Evolutionary conservation across 1,140 invertebrate species (phyloP).

Genomic region (Drosophila biarmipes): DNA sequence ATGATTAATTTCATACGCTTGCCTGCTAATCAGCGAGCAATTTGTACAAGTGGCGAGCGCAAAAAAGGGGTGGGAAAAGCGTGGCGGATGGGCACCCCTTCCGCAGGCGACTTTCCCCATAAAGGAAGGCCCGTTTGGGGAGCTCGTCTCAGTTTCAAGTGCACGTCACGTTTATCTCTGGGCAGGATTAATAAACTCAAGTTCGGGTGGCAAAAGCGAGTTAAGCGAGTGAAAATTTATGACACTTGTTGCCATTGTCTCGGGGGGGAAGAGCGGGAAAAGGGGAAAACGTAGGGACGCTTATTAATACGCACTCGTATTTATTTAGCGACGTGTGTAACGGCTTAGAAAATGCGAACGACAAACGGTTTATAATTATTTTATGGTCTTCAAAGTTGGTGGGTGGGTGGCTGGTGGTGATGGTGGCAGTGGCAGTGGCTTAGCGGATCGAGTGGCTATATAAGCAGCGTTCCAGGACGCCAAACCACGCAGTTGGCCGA

Average conservation of each 20-base stretch:
- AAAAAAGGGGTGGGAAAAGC: slow-evolving; percentile 27
- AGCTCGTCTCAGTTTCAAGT: slow-evolving; percentile 60
- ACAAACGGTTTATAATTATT: slow-evolving; percentile 84
- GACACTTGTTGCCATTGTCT: slow-evolving; percentile 75
- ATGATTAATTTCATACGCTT: slow-evolving; percentile 83
- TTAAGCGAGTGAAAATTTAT: slow-evolving; percentile 73
- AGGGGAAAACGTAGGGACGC: slow-evolving; percentile 38
- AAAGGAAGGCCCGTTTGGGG: slow-evolving; percentile 33
- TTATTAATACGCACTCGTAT: slow-evolving; percentile 73
- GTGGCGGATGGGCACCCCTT: background rate
- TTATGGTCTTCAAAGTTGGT: slow-evolving; percentile 81
- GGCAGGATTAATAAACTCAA: slow-evolving; percentile 76
- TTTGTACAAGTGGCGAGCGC: slow-evolving; percentile 63
- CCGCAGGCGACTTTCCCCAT: background rate
- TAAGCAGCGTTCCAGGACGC: slow-evolving; percentile 34
- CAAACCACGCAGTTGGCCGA: slow-evolving; percentile 60
- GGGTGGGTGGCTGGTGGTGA: slow-evolving; percentile 10
- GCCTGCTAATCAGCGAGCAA: slow-evolving; percentile 81
- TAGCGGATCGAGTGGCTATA: slow-evolving; percentile 47
- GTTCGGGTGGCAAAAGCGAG: slow-evolving; percentile 42
- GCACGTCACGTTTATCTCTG: slow-evolving; percentile 77
- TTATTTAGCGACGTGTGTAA: slow-evolving; percentile 80
- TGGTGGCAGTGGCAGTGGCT: slow-evolving; percentile 7
- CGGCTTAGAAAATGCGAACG: slow-evolving; percentile 81
- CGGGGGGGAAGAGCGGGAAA: slow-evolving; percentile 7